phyloP scores from a whole-genome alignment of 2,888 invertebrate species.

The Drosophila neotestacea region DNA sequence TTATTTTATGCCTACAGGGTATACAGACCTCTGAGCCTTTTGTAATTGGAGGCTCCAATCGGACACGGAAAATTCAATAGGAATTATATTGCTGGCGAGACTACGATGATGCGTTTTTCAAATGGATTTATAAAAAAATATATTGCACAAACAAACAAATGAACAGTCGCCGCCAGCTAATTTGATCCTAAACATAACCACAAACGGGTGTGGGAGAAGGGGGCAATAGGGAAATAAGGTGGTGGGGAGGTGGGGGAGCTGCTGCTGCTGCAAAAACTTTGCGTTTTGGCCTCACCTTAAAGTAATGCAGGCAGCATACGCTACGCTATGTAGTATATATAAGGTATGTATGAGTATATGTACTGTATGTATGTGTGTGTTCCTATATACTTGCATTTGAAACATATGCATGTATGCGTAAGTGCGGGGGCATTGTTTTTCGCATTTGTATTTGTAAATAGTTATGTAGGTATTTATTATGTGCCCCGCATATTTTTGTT shows the following conservation, averaged over 20 bases:
- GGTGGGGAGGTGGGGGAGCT: background rate
- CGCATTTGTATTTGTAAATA: constrained; percentile 11
- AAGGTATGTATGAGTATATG: constrained; percentile 6
- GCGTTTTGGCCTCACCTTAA: constrained; percentile 63
- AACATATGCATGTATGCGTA: constrained; percentile 13
- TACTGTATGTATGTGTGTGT: constrained; percentile 9
- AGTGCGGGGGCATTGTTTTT: constrained; percentile 25
- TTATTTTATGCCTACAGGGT: constrained; percentile 2
- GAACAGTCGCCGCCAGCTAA: constrained; percentile 50
- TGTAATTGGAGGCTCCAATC: constrained; percentile 19
- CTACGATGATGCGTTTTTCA: constrained; percentile 16
- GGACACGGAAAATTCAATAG: constrained; percentile 9
- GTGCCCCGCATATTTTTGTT: constrained; percentile 57
- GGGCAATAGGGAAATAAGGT: background rate
- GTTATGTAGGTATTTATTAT: constrained; percentile 17
- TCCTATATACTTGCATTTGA: constrained; percentile 23
- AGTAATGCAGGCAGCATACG: constrained; percentile 53
- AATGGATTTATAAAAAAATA: constrained; percentile 21
- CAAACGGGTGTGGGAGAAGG: constrained; percentile 32
- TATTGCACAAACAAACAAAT: constrained; percentile 48
- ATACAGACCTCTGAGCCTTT: background rate
- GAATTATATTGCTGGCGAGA: constrained; percentile 41
- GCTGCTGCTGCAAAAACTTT: constrained; percentile 41
- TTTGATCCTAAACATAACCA: constrained; percentile 69
- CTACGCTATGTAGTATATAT: background rate